These are phyloP conservation scores for Syrphus vitripennis DNA, from an alignment of 2,888 invertebrate species.

Conservation along the genomic window DNA sequence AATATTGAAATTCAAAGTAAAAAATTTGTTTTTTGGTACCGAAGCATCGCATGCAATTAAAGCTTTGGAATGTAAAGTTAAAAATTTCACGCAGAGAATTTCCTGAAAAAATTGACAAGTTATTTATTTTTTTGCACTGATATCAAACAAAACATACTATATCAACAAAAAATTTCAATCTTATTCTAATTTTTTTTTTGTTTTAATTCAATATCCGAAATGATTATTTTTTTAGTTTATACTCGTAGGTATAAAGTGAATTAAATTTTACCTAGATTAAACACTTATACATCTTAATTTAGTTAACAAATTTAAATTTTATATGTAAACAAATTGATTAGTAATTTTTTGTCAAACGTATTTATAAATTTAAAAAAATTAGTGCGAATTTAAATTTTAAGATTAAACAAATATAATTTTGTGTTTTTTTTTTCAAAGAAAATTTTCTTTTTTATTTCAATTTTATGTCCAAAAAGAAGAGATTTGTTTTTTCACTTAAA, in stretches of 20 bases:
- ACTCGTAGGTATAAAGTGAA: not conserved
- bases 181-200: not conserved
- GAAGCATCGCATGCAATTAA: no score
- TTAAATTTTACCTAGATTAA: not conserved
- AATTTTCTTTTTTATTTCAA: not conserved
- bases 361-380: not conserved
- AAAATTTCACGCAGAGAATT: no score
- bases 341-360: constrained; percentile 22
- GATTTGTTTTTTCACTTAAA: not conserved
- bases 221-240: not conserved
- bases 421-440: not conserved
- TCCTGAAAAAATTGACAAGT: not conserved
- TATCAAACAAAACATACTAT: not conserved
- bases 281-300: constrained; percentile 7
- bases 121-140: not conserved
- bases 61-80: no score
- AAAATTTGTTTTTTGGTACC: no score
- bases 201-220: constrained; percentile 6
- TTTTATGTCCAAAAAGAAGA: constrained; percentile 31
- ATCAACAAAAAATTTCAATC: not conserved
- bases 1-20: no score
- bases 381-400: not conserved
- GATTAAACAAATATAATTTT: not conserved
- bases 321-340: constrained; percentile 10
- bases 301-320: not conserved